Conservation (phyloP, 2,888 invertebrate species). For the Galerucella pusilla region DNA sequence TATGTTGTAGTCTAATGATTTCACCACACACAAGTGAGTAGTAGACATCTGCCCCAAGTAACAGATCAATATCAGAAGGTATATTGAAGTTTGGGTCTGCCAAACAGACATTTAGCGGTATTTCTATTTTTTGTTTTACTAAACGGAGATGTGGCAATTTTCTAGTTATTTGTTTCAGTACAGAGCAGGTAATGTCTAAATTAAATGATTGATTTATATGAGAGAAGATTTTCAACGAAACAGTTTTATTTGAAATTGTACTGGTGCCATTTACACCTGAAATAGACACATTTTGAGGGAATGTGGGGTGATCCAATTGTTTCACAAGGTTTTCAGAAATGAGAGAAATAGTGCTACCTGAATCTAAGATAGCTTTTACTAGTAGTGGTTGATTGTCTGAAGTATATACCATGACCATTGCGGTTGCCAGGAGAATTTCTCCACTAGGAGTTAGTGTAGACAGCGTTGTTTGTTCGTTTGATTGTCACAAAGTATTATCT, state of each 20-base stretch:
- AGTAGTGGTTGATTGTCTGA: slow-evolving; percentile 5
- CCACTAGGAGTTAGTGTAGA: not conserved
- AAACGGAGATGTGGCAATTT: slow-evolving; percentile 2
- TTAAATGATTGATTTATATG: not conserved
- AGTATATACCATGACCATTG: slow-evolving; percentile 11
- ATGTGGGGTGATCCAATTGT: not conserved
- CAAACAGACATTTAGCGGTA: slow-evolving; percentile 5
- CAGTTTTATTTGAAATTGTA: slow-evolving; percentile 10
- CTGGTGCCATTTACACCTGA: not conserved
- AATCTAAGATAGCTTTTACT: slow-evolving; percentile 11
- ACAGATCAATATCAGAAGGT: slow-evolving; percentile 4
- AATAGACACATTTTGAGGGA: not conserved
- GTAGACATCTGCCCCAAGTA: slow-evolving; percentile 6
- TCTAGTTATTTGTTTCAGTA: not conserved
- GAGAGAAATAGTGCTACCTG: slow-evolving; percentile 6
- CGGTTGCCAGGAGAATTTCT: slow-evolving; percentile 10
- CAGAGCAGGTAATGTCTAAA: slow-evolving; percentile 3
- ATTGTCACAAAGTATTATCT: slow-evolving; percentile 8
- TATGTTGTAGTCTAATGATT: slow-evolving; percentile 11
- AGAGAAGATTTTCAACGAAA: not conserved
- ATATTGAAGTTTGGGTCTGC: not conserved
- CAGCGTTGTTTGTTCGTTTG: not conserved
- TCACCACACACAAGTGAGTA: slow-evolving; percentile 6
- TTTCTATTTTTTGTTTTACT: slow-evolving; percentile 7
- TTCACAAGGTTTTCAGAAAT: not conserved